Evolutionary conservation across 2,113 vertebrate genomes (phyloP), one percentile per base, ranked within the genome.

Genomic region (Tricholaema leucomelas): DNA sequence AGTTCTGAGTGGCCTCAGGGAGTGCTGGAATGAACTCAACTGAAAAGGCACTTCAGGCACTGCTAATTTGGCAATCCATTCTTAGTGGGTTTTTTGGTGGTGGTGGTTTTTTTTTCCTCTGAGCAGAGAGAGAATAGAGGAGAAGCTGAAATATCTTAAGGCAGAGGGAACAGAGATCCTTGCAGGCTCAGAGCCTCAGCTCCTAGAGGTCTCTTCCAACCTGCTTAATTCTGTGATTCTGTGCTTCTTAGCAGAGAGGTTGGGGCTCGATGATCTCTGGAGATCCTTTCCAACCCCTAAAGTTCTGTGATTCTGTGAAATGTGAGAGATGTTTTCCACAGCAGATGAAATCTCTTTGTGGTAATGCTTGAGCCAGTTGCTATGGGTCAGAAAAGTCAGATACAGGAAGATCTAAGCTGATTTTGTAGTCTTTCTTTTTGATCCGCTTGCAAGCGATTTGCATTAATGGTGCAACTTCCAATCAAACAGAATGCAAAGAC

Each of bases 1-100:
- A 94, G 95, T 66, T 93, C 74, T n/a, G 60, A 60, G 31, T 93
- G 42, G 92, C 94, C 78, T 92, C 65, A 91, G 90, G 90, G 84
- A 87, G 69, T 38, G 46, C n/a, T 82, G 84, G 76, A 74, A 75
- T 72, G 35, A 48, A 85, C 38, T 87, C 92, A 93, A 89, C 84
- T 85, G 90, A 81, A 87, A 85, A 92, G 69, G 71, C 61, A 92
- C 75, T 94, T 93, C 81, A 73, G 65, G 70, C 72, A 18, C 50
- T 72, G 79, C 75, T 85, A 95, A 88, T 46, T 93, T 84, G 93
- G 86, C 75, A 75, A 30, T 50, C 48, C 48, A 50, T 48, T 48
- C 6, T 48, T 23, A 21, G 71, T 44, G 42, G 42, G 16, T 15
- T 44, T 17, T 44, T 44, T 40, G 40, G 13, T 40, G 40, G 13